These are phyloP conservation scores for Drosophila bocki DNA, from an alignment of 1,140 invertebrate genomes.

Conservation along the genomic window DNA sequence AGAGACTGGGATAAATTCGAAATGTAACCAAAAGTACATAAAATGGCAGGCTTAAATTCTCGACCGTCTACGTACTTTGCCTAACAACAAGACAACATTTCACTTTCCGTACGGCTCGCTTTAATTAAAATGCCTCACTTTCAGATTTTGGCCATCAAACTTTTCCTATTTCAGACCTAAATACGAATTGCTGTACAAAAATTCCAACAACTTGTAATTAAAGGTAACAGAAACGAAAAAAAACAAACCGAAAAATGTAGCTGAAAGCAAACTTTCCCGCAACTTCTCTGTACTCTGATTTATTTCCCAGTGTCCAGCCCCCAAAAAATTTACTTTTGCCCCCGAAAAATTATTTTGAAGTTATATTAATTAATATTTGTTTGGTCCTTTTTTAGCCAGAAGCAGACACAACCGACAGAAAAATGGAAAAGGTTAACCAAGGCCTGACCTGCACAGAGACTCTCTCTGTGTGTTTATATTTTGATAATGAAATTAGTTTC, in stretches of 20 bases:
- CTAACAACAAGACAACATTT: conserved; percentile 2
- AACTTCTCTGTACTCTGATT: conserved; percentile 48
- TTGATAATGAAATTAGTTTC: conserved; percentile 63
- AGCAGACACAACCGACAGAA: conserved; percentile 4
- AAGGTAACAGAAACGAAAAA: conserved; percentile 54
- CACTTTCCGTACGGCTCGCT: conserved; percentile 39
- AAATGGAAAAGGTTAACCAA: conserved; percentile 40
- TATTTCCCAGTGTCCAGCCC: conserved; percentile 8
- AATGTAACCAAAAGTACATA: background rate
- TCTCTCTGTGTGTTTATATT: conserved; percentile 24
- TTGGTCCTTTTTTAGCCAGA: conserved; percentile 48
- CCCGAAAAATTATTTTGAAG: conserved; percentile 59
- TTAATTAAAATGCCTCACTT: conserved; percentile 75
- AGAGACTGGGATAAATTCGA: conserved; percentile 1
- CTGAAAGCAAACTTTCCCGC: conserved; percentile 43
- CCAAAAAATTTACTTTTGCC: conserved; percentile 19
- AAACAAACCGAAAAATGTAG: conserved; percentile 36
- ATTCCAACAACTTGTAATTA: conserved; percentile 70
- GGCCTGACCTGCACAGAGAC: conserved; percentile 21
- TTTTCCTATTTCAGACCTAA: conserved; percentile 71
- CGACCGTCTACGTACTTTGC: background rate
- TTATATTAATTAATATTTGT: conserved; percentile 80
- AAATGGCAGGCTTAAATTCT: background rate
- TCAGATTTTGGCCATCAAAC: conserved; percentile 47
- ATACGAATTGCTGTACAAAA: conserved; percentile 33